Base-by-base conservation (phyloP, 2,797 vertebrate genomes). In the Myoxocephalus aenaeus region DNA sequence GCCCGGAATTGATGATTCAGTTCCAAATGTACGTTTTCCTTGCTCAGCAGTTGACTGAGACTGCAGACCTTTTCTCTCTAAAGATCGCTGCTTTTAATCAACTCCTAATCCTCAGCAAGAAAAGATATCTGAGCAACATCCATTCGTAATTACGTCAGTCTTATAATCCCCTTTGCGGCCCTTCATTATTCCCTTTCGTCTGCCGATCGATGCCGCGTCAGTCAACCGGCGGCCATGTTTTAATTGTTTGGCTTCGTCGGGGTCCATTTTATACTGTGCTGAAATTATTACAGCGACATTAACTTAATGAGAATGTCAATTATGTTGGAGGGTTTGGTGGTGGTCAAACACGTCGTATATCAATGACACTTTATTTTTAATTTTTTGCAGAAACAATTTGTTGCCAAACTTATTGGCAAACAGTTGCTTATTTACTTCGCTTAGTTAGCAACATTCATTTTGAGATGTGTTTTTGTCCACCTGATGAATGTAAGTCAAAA, bases 11-110 rank as follows among this genome's bases (percentile, higher is more conserved):
- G 0, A 1, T 56, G 54, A 48, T 74, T 84, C 68, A 12, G 27
- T 32, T 89, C 83, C 80, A 85, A 79, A 58, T 70, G 73, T 68
- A 58, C 64, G 53, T 70, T 54, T 84, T 84, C 75, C 32, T 81
- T 53, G 48, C 76, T 90, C 90, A 90, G 86, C 86, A 86, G 69
- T 82, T 86, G 78, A 89, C 54, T 54, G 22, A 18, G 22, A 78
- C 81, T 84, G 83, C 86, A 78, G 82, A 75, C 7, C 12, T 70
- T 74, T 29, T 63, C 66, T 56, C 36, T 1, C 36, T 36, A 15
- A 58, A 74, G 72, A 80, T 86, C 51, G 22, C 1, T 14, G 5
- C 25, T 65, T 56, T 81, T 68, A 74, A 85, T 82, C 75, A 79
- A n/a, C 32, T 51, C 11, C 36, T 75, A 20, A 80, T 87, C 61